Evolutionary conservation across 2,113 vertebrate species (phyloP).

Genomic region (Bothrops jararaca): DNA sequence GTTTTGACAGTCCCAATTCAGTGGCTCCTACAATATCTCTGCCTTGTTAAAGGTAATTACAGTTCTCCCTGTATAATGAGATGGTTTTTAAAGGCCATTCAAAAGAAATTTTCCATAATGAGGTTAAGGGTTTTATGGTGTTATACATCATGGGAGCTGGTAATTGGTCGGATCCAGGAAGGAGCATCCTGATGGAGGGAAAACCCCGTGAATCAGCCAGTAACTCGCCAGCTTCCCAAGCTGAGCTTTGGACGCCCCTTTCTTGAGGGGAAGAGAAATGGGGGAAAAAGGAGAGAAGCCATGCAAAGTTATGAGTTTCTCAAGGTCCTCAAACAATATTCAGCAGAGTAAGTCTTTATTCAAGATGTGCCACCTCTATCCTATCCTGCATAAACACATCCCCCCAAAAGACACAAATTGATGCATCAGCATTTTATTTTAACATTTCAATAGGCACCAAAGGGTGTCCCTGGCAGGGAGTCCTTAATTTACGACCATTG

Average conservation of each 20-base stretch:
- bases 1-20: slow-evolving; percentile 59
- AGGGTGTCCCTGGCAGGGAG: neutral
- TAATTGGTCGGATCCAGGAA: slow-evolving; percentile 67
- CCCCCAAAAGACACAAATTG: neutral
- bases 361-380: neutral
- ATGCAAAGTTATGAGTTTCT: neutral
- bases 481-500: neutral
- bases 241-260: too few relatives aligned
- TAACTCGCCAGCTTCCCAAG: slow-evolving; percentile 35
- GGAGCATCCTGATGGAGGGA: slow-evolving; percentile 54
- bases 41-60: slow-evolving; percentile 72
- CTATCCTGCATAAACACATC: neutral
- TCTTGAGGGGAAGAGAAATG: neutral
- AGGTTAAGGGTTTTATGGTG: slow-evolving; percentile 75
- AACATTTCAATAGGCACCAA: neutral
- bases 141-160: slow-evolving; percentile 69
- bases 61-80: slow-evolving; percentile 74
- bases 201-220: slow-evolving; percentile 49
- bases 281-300: neutral
- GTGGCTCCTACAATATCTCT: slow-evolving; percentile 62
- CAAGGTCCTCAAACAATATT: neutral
- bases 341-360: neutral
- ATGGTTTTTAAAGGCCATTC: slow-evolving; percentile 78
- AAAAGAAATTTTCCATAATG: slow-evolving; percentile 76
- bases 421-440: neutral